phyloP scores from a whole-genome alignment of 2,113 vertebrate species.

The Rhinoptilus africanus region DNA sequence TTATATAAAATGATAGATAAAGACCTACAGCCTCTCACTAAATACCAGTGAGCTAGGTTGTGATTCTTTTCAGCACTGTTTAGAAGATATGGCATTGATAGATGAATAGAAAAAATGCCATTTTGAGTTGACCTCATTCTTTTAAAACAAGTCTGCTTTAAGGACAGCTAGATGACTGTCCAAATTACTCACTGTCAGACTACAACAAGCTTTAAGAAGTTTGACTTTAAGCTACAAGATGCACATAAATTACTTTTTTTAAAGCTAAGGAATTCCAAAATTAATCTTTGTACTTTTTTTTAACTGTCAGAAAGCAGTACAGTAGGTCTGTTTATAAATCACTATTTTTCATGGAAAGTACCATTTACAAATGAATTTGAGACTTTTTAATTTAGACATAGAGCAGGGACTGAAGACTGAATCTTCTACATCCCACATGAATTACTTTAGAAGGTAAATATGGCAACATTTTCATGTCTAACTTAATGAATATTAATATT shows the following conservation, averaged over 20 bases:
- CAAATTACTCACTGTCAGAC: constrained; percentile 54
- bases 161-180: not conserved
- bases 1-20: not conserved
- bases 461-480: not conserved
- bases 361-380: not conserved
- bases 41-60: not conserved
- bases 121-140: constrained; percentile 24
- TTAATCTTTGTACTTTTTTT: not conserved
- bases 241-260: not conserved
- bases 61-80: constrained; percentile 23
- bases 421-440: not conserved
- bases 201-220: not conserved
- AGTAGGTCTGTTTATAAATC: not conserved
- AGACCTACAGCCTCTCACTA: not conserved
- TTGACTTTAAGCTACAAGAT: not conserved
- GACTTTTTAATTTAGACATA: not conserved
- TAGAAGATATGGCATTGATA: constrained; percentile 44
- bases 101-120: constrained; percentile 45
- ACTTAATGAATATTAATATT: not conserved
- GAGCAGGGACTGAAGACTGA: not conserved
- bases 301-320: not conserved
- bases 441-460: not conserved
- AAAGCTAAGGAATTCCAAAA: not conserved
- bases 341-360: not conserved
- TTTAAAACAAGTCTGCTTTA: constrained; percentile 18